Evolutionary conservation across 2,797 vertebrate species (phyloP).

Genomic region (Helostoma temminkii): DNA sequence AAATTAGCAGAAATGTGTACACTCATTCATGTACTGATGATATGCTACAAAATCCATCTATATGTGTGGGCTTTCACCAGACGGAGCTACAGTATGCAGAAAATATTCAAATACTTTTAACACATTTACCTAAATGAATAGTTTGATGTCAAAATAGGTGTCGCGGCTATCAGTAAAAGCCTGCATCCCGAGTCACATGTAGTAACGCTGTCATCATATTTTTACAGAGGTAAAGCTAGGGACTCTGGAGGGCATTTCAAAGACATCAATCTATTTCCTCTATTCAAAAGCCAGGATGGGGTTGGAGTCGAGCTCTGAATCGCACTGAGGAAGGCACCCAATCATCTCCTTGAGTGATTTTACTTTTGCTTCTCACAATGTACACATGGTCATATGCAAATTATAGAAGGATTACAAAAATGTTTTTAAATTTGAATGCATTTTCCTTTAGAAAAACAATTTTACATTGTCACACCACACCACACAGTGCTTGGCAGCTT

Average conservation of each 20-base stretch:
- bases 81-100: constrained; percentile 5
- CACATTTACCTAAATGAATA: constrained; percentile 41
- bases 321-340: constrained; percentile 41
- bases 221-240: constrained; percentile 19
- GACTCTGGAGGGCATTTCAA: constrained; percentile 69
- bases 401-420: constrained; percentile 70
- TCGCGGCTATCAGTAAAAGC: constrained; percentile 43
- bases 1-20: constrained; percentile 71
- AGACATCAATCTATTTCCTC: constrained; percentile 69
- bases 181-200: constrained; percentile 13
- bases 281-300: constrained; percentile 16
- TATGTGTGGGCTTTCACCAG: constrained; percentile 25
- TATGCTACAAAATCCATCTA: constrained; percentile 55
- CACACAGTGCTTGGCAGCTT: constrained; percentile 52
- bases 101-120: constrained; percentile 34
- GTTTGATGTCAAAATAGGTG: constrained; percentile 42
- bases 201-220: constrained; percentile 26
- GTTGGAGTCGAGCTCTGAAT: constrained; percentile 39
- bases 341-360: constrained; percentile 60
- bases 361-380: constrained; percentile 34
- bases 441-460: constrained; percentile 60
- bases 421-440: constrained; percentile 51
- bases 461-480: constrained; percentile 51
- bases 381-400: constrained; percentile 67
- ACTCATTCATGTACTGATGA: constrained; percentile 67